Percentiles rank a stretch among this genome's conserved stretches.
These are phyloP conservation scores for Xestoiulus laeticollis DNA, from an alignment of 2,888 invertebrate genomes.

Conservation along the genomic window DNA sequence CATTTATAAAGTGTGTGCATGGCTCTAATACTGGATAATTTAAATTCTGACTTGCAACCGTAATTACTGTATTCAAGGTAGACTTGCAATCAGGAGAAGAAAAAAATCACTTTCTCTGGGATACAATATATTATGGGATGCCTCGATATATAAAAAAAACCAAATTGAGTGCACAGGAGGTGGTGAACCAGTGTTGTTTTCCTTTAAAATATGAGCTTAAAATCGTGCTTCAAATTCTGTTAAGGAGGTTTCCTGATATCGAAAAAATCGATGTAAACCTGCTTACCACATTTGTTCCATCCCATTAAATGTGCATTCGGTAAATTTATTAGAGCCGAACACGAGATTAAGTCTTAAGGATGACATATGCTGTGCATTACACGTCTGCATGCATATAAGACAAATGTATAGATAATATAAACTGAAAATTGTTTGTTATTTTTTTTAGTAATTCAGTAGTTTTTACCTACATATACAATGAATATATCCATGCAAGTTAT, in stretches of 20 bases:
- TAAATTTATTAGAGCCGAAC: no score
- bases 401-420: not conserved
- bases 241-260: not conserved
- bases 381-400: not conserved
- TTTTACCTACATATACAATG: no score
- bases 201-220: not conserved
- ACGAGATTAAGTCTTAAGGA: not conserved
- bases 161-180: not conserved
- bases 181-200: not conserved
- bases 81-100: not conserved
- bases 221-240: not conserved
- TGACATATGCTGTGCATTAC: not conserved
- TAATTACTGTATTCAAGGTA: slow-evolving; percentile 20
- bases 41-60: not conserved
- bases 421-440: no score
- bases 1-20: not conserved
- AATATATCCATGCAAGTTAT: no score
- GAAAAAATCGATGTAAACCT: not conserved
- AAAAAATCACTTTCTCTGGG: not conserved
- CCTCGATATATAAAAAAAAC: not conserved
- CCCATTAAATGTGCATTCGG: no score
- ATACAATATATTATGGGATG: not conserved
- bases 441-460: no score
- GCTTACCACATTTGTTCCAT: not conserved
- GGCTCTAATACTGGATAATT: not conserved